Percentiles rank a stretch among this genome's conserved stretches.
phyloP scores from a whole-genome alignment of 2,888 invertebrate genomes.

The Sepiola atlantica region DNA sequence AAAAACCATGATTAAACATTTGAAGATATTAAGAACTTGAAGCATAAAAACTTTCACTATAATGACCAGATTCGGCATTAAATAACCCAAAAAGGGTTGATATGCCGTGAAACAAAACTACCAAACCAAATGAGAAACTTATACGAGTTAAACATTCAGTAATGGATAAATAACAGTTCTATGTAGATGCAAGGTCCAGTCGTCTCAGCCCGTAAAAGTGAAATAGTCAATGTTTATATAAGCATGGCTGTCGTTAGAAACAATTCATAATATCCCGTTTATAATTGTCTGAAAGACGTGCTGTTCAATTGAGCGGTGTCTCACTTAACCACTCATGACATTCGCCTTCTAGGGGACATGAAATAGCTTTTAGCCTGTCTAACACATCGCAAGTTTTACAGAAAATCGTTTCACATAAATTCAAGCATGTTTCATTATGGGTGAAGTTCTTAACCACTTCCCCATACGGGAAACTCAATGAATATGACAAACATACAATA shows the following conservation, averaged over 20 bases:
- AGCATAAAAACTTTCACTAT: too few relatives aligned
- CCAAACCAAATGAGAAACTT: too few relatives aligned
- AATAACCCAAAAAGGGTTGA: too few relatives aligned
- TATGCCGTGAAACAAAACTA: too few relatives aligned
- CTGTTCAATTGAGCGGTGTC: not conserved
- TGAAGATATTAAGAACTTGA: too few relatives aligned
- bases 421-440: not conserved
- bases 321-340: not conserved
- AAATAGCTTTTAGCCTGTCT: not conserved
- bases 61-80: too few relatives aligned
- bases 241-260: not conserved
- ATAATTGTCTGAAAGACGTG: not conserved
- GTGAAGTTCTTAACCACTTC: not conserved
- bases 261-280: not conserved
- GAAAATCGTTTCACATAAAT: not conserved
- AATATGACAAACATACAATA: not conserved
- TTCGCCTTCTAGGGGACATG: not conserved
- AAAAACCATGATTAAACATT: too few relatives aligned
- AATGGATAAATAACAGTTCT: too few relatives aligned
- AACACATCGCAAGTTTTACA: not conserved
- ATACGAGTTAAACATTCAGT: too few relatives aligned
- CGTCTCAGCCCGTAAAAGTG: too few relatives aligned
- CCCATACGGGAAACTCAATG: not conserved
- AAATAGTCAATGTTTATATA: not conserved
- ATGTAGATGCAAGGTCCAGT: too few relatives aligned